Evolutionary conservation across 2,888 invertebrate genomes (phyloP).

Genomic region (Alsophila aescularia): DNA sequence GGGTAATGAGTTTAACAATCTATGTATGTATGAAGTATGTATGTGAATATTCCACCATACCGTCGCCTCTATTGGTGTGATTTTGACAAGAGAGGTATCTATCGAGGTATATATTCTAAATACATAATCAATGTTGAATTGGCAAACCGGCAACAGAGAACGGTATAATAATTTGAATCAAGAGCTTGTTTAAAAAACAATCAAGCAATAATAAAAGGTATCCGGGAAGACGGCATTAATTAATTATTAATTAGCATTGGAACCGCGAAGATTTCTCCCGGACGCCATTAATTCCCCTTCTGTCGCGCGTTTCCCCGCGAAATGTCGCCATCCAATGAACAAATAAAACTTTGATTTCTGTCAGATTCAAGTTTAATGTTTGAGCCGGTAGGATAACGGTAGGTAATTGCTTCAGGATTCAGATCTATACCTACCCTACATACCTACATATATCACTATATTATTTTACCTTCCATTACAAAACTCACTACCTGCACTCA

Average conservation of each 20-base stretch:
- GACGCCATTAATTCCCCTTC: constrained; percentile 42
- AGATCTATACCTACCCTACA: too few species aligned
- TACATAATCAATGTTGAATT: too few species aligned
- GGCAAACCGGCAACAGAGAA: too few species aligned
- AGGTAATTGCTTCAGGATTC: neutral
- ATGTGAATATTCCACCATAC: too few species aligned
- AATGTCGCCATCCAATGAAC: constrained; percentile 69
- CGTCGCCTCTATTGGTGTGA: too few species aligned
- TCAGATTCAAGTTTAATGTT: neutral
- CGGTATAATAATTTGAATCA: constrained; percentile 14
- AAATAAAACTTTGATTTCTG: constrained; percentile 65
- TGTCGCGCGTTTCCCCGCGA: constrained; percentile 40
- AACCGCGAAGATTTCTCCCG: constrained; percentile 41
- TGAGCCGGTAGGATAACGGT: neutral
- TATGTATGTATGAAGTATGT: too few species aligned
- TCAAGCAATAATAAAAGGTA: constrained; percentile 68
- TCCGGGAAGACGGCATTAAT: constrained; percentile 64
- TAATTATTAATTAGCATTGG: constrained; percentile 48
- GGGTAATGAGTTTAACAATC: too few species aligned
- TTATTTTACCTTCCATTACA: too few species aligned
- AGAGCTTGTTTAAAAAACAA: constrained; percentile 70
- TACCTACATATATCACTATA: too few species aligned
- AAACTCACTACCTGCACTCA: too few species aligned
- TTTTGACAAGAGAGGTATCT: too few species aligned
- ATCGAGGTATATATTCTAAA: too few species aligned